Evolutionary conservation across 2,113 vertebrate species (phyloP).

Genomic region (Phylloscopus trochiloides): DNA sequence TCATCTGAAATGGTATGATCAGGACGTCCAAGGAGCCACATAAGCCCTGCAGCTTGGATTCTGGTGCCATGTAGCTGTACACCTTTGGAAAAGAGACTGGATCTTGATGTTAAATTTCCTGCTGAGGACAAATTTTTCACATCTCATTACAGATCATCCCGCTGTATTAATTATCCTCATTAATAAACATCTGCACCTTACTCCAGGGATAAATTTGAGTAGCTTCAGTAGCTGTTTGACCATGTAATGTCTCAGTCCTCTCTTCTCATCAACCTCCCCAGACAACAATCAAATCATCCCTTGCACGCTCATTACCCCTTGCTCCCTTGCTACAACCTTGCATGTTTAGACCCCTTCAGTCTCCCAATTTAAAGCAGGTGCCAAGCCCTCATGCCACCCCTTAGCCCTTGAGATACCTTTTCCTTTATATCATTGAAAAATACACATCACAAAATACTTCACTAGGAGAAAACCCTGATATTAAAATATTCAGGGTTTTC

Average conservation of each 20-base stretch:
- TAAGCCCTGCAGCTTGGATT: not conserved
- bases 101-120: not conserved
- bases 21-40: not conserved
- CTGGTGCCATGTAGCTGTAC: not conserved
- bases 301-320: not conserved
- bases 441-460: not conserved
- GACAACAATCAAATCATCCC: not conserved
- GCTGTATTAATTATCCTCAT: not conserved
- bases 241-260: not conserved
- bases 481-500: not conserved
- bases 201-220: not conserved
- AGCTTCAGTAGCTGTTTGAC: not conserved
- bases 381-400: not conserved
- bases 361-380: not conserved
- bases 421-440: not conserved
- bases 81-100: conserved; percentile 6
- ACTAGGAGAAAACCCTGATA: not conserved
- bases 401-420: not conserved
- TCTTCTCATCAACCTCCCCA: not conserved
- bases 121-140: not conserved
- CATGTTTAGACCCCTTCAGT: not conserved
- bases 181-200: not conserved
- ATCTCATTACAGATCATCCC: not conserved
- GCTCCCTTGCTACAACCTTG: not conserved
- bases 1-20: not conserved